Evolutionary conservation across 2,888 invertebrate species (phyloP), one percentile per base, ranked within the genome.

Genomic region (Sclerodermus sp.): DNA sequence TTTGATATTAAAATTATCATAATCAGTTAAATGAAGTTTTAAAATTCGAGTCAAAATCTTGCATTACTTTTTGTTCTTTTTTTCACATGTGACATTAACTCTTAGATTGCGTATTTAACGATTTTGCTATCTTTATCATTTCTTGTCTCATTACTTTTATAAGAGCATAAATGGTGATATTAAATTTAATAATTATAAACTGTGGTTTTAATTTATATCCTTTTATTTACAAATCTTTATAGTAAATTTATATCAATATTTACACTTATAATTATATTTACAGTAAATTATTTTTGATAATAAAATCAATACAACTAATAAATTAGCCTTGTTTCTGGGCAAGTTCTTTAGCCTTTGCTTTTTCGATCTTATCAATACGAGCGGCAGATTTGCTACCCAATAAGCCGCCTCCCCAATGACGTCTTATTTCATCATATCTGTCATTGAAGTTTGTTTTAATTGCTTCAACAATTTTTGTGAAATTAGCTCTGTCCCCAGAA

Each of bases 371-470:
- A 62, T 93, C 88, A 76, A 96, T 90, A 62, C 93, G 89, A 23
- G 98, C 98, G 71, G 93, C 90, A 66, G 97, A 97, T 83, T 98
- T 99, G 73, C 91, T 89, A 48, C 98, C 97, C 79, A 99, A 87
- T 55, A 92, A 81, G 78, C 97, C 97, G 80, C 99, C 99, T 68
- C 99, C 99, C 98, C 98, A 99, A 86, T 98, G 96, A 74, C 88
- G 86, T 72, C 96, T 88, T 78, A 98, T 91, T 83, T 99, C 99
- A 71, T 99, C 99, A 68, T 88, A 91, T 60, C 99, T 88, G 74
- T 99, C 98, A 79, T 99, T 99, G 87, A 96, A 99, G 87, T 99
- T 99, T 17, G 96, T 96, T 83, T 91, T 94, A 76, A 98, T 90
- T 15, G 93, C 91, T 79, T 99, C 98, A 53, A 96, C 85, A 47